Percentiles rank a stretch among this genome's conserved stretches.
Conservation (phyloP, 2,113 vertebrate species). For the Recurvirostra avosetta region DNA sequence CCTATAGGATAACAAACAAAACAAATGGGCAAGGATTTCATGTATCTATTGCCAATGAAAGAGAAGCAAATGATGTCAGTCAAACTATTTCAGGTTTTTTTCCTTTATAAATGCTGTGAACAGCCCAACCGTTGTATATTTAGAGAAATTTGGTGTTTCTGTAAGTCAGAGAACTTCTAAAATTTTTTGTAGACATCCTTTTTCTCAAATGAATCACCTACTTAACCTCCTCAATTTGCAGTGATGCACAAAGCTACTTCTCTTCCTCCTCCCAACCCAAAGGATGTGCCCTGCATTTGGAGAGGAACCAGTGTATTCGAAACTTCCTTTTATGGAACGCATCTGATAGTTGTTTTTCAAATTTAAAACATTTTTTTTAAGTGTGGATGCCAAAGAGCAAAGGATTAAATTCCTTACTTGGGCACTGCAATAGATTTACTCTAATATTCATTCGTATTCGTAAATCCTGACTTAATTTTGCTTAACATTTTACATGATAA, state of each 20-base stretch:
- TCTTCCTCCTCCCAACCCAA: background rate
- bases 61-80: background rate
- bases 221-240: background rate
- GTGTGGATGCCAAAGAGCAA: background rate
- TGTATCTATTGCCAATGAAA: background rate
- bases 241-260: background rate
- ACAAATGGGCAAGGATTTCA: background rate
- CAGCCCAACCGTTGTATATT: background rate
- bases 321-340: background rate
- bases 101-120: background rate
- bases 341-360: background rate
- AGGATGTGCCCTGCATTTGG: background rate
- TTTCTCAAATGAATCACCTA: background rate
- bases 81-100: background rate
- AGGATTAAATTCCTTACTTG: background rate
- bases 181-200: background rate
- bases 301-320: background rate
- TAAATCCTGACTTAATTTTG: slow-evolving; percentile 26
- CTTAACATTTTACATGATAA: slow-evolving; percentile 27
- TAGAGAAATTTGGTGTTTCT: background rate
- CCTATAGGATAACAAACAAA: background rate
- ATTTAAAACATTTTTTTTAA: background rate
- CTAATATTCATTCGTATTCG: background rate
- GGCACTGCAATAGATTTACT: background rate
- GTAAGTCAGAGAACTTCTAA: background rate